Evolutionary conservation across 2,888 invertebrate genomes (phyloP), one percentile per base, ranked within the genome.

Genomic region (Xestobium rufovillosum): DNA sequence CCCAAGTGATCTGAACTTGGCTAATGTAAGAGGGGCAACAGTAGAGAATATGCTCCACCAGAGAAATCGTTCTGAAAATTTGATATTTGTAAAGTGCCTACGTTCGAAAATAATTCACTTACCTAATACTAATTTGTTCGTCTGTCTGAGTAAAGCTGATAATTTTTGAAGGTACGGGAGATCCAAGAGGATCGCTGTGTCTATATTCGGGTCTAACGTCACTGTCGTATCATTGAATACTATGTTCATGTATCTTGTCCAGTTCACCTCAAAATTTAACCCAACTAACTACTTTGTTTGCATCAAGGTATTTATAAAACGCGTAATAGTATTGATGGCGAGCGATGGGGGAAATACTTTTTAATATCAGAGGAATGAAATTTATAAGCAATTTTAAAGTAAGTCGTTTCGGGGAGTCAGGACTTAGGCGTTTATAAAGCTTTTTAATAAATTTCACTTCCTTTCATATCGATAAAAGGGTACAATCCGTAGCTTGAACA

Each of bases 1-100:
- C 17, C 76, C 76, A 2, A 78, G 67, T 41, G 70, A 70, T 10
- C 76, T 69, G 63, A 77, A 78, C 42, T 67, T 59, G 39, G 64
- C 58, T 29, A 71, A 64, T 4, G 78, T 75, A 60, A 79, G 68
- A 14, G 78, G 76, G 0, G 78, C 75, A 30, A 80, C 68, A 9
- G 76, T 73, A 4, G 77, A 74, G 61, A 77, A 78, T 38, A 78
- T 69, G 51, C 76, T 72, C 84, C 84, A 84, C 71, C 82, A 78
- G 13, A 82, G 60, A 64, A 77, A 83, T 42, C 80, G 78, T 41
- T 78, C 83, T 76, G 67, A 23, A 63, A 60, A 50, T n/a, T 6
- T 19, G 23, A 19, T n/a, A n/a, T 6, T 8, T 19, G 6, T 6
- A 19, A 6, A 19, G 23, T 8, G 10, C 16, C 11, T 14, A 27